These are phyloP conservation scores for Chelidonichthys spinosus DNA, from an alignment of 2,797 vertebrate species.

Conservation along the genomic window DNA sequence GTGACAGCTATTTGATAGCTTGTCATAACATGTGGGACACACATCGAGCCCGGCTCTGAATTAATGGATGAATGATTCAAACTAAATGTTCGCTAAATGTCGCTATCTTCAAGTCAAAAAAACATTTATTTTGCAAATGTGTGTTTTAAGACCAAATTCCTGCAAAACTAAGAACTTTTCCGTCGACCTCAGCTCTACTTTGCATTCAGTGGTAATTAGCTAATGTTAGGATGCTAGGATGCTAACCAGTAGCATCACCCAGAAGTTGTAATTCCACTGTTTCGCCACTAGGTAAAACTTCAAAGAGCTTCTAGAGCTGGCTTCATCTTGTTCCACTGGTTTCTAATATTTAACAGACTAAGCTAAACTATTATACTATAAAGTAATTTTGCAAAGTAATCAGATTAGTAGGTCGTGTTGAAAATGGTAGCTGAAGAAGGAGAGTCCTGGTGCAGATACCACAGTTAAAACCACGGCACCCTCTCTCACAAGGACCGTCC, in stretches of 20 bases:
- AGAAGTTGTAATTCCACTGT: too few relatives aligned
- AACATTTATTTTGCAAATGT: background rate
- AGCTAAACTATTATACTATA: too few relatives aligned
- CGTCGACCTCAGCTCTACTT: background rate
- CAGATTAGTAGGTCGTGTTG: background rate
- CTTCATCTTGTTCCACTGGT: too few relatives aligned
- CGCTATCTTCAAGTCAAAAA: background rate
- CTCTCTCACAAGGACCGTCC: background rate
- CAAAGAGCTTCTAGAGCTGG: too few relatives aligned
- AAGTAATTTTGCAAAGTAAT: too few relatives aligned
- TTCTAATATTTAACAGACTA: too few relatives aligned
- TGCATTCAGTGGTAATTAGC: background rate
- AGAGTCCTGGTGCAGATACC: background rate
- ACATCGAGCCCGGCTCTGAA: too few relatives aligned
- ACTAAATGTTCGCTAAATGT: too few relatives aligned
- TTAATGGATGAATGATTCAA: too few relatives aligned
- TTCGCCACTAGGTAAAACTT: too few relatives aligned
- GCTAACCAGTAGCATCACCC: background rate
- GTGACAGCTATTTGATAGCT: background rate
- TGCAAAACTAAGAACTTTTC: background rate
- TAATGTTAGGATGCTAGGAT: background rate
- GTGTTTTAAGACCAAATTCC: background rate
- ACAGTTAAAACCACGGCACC: slow-evolving; percentile 6
- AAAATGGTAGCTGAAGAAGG: background rate
- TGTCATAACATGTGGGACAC: background rate